A percentile compares a stretch with the other conserved stretches of the same genome.
Conservation (phyloP, 2,797 vertebrate species). For the Ctenopoma kingsleyae region DNA sequence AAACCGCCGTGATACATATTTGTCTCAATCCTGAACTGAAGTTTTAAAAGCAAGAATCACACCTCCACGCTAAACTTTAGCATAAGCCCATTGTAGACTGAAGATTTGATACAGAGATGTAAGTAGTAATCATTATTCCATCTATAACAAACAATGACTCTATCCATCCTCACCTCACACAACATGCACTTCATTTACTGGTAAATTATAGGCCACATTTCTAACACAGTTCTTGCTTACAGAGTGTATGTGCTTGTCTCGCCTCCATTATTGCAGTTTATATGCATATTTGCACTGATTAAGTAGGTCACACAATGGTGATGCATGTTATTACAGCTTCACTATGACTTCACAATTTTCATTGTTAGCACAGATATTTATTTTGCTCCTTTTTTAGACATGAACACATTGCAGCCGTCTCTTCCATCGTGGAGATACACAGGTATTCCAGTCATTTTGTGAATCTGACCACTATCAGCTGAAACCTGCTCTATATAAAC, state of each 20-base stretch:
- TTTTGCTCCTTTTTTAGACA: neutral
- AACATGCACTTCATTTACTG: conserved; percentile 15
- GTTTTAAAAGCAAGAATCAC: neutral
- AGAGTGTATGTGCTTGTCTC: neutral
- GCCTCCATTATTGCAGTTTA: neutral
- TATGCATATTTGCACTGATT: neutral
- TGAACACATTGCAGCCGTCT: neutral
- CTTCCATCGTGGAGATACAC: neutral
- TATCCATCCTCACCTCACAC: conserved; percentile 24
- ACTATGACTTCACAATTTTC: conserved; percentile 2
- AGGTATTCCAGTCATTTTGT: conserved; percentile 9
- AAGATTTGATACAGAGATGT: conserved; percentile 9
- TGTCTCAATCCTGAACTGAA: neutral
- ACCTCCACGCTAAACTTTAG: neutral
- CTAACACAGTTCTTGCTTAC: neutral
- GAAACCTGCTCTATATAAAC: too few relatives aligned
- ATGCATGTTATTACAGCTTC: conserved; percentile 11
- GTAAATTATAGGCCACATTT: conserved; percentile 30
- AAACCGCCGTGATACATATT: neutral
- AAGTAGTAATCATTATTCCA: conserved; percentile 1
- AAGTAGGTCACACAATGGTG: conserved; percentile 11
- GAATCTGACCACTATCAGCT: neutral
- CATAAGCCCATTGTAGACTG: neutral
- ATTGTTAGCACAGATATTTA: neutral
- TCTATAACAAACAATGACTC: conserved; percentile 11